Evolutionary conservation across 2,888 invertebrate species (phyloP).

Genomic region (Cephus pulcher): DNA sequence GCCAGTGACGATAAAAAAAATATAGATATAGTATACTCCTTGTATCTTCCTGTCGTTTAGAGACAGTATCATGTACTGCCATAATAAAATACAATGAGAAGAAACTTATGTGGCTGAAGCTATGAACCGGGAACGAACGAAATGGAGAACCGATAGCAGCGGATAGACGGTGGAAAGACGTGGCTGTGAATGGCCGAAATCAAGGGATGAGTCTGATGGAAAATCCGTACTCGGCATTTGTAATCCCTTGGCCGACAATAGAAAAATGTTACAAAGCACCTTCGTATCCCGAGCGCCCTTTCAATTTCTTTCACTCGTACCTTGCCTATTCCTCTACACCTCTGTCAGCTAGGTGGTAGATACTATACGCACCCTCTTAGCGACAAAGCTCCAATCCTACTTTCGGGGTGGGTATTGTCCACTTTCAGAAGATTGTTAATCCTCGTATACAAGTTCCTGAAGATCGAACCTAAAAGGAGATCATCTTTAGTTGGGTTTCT

Average conservation of each 20-base stretch:
- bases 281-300: background rate
- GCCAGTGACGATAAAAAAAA: background rate
- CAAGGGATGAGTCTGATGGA: background rate
- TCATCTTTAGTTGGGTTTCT: background rate
- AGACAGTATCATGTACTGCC: background rate
- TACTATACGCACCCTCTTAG: background rate
- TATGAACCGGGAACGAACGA: background rate
- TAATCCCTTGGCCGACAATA: background rate
- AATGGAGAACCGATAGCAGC: background rate
- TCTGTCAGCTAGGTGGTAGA: background rate
- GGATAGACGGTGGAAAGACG: background rate
- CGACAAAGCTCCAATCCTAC: background rate
- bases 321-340: background rate
- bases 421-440: background rate
- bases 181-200: background rate
- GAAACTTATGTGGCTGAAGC: background rate
- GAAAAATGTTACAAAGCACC: background rate
- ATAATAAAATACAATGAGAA: background rate
- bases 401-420: background rate
- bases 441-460: background rate
- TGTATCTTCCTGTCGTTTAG: background rate
- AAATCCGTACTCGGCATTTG: background rate
- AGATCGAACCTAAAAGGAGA: background rate
- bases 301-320: background rate
- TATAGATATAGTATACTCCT: background rate